Percentiles rank a stretch among this genome's conserved stretches.
These are phyloP conservation scores for Anseranas semipalmata DNA, from an alignment of 2,113 vertebrate species.

Conservation along the genomic window DNA sequence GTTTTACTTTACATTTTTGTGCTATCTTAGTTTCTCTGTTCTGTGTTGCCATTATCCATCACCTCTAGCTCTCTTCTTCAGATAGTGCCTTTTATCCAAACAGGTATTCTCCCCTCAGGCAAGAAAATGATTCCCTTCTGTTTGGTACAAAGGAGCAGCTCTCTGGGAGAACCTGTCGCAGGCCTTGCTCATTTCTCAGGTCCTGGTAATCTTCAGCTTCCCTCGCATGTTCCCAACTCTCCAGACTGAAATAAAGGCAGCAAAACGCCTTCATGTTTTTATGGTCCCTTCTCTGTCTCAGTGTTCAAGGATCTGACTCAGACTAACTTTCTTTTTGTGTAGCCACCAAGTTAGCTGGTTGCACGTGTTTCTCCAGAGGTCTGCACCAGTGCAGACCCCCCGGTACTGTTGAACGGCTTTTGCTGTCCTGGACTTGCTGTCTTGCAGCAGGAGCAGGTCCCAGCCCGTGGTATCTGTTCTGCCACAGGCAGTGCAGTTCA, in stretches of 20 bases:
- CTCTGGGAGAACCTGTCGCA: not conserved
- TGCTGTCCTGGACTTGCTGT: not conserved
- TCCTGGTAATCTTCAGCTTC: not conserved
- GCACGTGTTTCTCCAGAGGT: not conserved
- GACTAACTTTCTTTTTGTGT: not conserved
- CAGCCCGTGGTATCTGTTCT: not conserved
- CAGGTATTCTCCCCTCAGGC: not conserved
- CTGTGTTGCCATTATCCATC: not conserved
- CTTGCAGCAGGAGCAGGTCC: not conserved
- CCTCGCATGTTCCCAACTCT: fast-evolving
- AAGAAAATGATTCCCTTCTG: not conserved
- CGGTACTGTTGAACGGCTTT: not conserved
- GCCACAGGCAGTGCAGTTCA: not conserved
- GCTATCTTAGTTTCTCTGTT: not conserved
- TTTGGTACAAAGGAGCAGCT: not conserved
- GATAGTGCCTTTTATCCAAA: not conserved
- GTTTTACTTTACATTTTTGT: not conserved
- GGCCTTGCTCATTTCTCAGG: not conserved
- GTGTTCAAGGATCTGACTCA: not conserved
- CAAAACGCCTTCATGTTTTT: not conserved
- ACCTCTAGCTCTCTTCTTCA: not conserved
- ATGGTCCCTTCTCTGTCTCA: not conserved
- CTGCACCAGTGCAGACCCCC: not conserved
- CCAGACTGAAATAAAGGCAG: not conserved
- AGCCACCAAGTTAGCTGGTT: not conserved